phyloP scores from a whole-genome alignment of 2,888 invertebrate species.

The Sarcophaga rosellei region DNA sequence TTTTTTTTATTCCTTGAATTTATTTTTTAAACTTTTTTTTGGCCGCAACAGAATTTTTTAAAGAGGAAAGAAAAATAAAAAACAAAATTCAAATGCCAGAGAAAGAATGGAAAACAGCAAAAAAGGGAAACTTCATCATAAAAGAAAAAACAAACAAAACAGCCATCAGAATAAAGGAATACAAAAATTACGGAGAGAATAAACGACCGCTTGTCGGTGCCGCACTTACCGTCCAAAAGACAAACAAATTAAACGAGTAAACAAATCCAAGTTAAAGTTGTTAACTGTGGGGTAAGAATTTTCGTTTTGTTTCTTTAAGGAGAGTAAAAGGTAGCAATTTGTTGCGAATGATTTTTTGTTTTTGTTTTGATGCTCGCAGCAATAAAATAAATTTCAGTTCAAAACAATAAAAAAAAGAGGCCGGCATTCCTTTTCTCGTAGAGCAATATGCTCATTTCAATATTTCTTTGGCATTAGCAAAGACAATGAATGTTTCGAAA shows the following conservation, averaged over 20 bases:
- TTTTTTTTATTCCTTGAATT: constrained; percentile 3
- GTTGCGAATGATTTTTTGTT: constrained; percentile 43
- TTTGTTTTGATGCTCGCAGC: constrained; percentile 20
- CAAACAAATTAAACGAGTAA: background rate
- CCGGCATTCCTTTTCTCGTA: constrained; percentile 7
- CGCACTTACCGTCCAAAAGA: background rate
- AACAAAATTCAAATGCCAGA: background rate
- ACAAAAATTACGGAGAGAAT: constrained; percentile 43
- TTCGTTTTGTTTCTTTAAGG: background rate
- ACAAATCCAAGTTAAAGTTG: background rate
- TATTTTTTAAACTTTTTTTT: background rate
- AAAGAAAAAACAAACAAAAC: constrained; percentile 26
- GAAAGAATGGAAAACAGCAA: too few species aligned
- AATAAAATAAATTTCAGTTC: constrained; percentile 32
- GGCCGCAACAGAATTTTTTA: background rate
- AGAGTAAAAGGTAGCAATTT: constrained; percentile 35
- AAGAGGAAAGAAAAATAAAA: constrained; percentile 10
- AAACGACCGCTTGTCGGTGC: constrained; percentile 24
- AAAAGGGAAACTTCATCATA: constrained; percentile 4
- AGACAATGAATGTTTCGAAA: too few species aligned
- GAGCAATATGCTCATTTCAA: constrained; percentile 19
- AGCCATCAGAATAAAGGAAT: background rate
- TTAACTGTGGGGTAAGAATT: background rate
- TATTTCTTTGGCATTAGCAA: background rate
- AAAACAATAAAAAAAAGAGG: background rate